A percentile compares a stretch with the other conserved stretches of the same genome.
Conservation (phyloP, 2,888 invertebrate genomes). For the Neoaliturus tenellus region DNA sequence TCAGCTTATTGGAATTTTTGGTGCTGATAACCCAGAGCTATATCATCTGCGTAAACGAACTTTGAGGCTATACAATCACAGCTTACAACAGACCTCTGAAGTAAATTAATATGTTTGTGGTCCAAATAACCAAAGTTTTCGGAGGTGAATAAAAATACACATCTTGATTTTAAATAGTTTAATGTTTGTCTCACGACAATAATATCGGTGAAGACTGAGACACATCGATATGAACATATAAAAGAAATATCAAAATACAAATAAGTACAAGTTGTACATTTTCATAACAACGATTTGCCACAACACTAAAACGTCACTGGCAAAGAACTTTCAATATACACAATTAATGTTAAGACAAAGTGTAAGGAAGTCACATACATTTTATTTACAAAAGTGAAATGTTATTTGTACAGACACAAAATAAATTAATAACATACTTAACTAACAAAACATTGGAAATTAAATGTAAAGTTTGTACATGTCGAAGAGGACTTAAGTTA, state of each 20-base stretch:
- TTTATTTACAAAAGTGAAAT: constrained; percentile 35
- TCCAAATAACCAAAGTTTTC: too few species aligned
- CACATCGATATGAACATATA: constrained; percentile 42
- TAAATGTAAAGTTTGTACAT: constrained; percentile 1
- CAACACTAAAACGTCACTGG: constrained; percentile 21
- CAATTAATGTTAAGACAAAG: background rate
- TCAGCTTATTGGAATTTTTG: too few species aligned
- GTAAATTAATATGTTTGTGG: too few species aligned
- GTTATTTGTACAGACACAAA: constrained; percentile 43
- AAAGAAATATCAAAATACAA: constrained; percentile 53
- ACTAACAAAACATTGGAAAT: background rate
- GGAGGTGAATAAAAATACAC: background rate
- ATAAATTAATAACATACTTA: constrained; percentile 43
- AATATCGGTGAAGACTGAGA: background rate
- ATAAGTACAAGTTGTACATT: constrained; percentile 44
- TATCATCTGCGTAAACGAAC: too few species aligned
- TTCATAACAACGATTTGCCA: constrained; percentile 39
- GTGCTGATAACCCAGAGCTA: too few species aligned
- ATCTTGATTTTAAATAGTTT: constrained; percentile 1
- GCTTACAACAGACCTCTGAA: too few species aligned
- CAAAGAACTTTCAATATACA: constrained; percentile 29
- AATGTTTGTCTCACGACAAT: background rate
- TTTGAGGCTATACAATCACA: too few species aligned
- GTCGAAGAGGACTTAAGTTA: background rate
- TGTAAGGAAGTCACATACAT: constrained; percentile 20